Conservation (phyloP, 2,797 vertebrate species). For the Holocentrus rufus region DNA sequence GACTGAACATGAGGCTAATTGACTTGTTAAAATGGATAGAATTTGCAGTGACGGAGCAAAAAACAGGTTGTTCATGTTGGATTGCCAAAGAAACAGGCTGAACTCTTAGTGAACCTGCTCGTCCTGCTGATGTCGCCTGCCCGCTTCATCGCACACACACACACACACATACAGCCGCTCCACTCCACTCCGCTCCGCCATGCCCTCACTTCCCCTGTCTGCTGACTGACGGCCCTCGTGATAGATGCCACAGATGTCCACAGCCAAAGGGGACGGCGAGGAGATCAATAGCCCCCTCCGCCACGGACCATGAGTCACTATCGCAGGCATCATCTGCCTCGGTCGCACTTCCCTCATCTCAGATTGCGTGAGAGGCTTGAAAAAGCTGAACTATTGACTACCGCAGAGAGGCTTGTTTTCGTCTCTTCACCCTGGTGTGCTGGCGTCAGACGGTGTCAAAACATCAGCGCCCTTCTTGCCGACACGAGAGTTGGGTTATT, state of each 20-base stretch:
- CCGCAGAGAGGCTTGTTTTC: constrained; percentile 38
- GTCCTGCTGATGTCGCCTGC: constrained; percentile 52
- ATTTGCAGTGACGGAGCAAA: too few species aligned
- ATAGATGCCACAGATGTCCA: constrained; percentile 69
- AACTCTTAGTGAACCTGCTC: constrained; percentile 74
- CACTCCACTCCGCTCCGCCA: neutral
- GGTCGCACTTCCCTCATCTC: constrained; percentile 60
- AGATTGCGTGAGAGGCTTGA: constrained; percentile 57
- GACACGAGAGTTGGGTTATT: constrained; percentile 44
- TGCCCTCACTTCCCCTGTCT: constrained; percentile 58
- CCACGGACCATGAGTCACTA: constrained; percentile 33
- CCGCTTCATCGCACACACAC: constrained; percentile 32
- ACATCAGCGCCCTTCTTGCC: constrained; percentile 43
- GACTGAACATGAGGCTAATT: too few species aligned
- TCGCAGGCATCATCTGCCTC: neutral
- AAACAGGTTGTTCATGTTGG: constrained; percentile 48
- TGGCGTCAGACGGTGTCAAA: constrained; percentile 68
- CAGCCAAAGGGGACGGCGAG: constrained; percentile 2
- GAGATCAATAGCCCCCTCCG: constrained; percentile 61
- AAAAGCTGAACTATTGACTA: constrained; percentile 58
- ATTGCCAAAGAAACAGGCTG: constrained; percentile 44
- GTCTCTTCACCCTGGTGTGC: constrained; percentile 23
- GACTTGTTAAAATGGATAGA: too few species aligned
- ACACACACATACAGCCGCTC: neutral
- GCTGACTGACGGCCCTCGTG: constrained; percentile 47